Conservation (phyloP, 2,797 vertebrate species). For the Pachyuromys duprasi region DNA sequence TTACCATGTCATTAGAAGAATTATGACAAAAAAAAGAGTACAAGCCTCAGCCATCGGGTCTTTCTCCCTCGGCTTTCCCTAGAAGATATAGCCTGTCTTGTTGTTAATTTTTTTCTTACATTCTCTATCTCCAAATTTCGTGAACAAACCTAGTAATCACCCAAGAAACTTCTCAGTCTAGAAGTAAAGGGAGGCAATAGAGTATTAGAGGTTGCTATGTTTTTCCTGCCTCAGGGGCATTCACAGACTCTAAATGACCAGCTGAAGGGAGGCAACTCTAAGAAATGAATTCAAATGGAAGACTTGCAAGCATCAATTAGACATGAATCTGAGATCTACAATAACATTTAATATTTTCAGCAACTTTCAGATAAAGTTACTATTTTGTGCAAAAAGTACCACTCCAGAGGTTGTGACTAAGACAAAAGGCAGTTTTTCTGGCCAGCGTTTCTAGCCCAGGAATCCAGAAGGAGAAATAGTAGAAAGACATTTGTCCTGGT, state of each 20-base stretch:
- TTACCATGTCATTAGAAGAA: slow-evolving; percentile 78
- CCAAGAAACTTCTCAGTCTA: neutral
- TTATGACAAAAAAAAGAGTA: slow-evolving; percentile 72
- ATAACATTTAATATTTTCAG: neutral
- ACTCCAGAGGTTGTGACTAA: neutral
- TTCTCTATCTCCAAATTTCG: neutral
- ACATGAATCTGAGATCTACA: neutral
- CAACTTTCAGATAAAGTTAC: neutral
- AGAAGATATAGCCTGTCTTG: neutral
- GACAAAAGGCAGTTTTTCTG: neutral
- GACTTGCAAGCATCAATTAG: neutral
- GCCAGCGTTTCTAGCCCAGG: neutral
- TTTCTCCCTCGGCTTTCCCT: neutral
- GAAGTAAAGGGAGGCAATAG: rapidly evolving
- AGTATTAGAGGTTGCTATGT: neutral
- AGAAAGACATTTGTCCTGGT: neutral
- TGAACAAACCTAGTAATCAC: neutral
- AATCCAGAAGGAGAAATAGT: neutral
- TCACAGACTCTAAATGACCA: neutral
- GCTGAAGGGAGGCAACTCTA: neutral
- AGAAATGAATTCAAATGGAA: neutral
- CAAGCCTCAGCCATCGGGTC: neutral
- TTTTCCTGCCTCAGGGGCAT: too few species aligned
- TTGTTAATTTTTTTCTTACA: neutral
- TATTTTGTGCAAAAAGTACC: neutral